These are phyloP conservation scores for Neofelis nebulosa DNA, from an alignment of 2,113 vertebrate genomes.

Conservation along the genomic window DNA sequence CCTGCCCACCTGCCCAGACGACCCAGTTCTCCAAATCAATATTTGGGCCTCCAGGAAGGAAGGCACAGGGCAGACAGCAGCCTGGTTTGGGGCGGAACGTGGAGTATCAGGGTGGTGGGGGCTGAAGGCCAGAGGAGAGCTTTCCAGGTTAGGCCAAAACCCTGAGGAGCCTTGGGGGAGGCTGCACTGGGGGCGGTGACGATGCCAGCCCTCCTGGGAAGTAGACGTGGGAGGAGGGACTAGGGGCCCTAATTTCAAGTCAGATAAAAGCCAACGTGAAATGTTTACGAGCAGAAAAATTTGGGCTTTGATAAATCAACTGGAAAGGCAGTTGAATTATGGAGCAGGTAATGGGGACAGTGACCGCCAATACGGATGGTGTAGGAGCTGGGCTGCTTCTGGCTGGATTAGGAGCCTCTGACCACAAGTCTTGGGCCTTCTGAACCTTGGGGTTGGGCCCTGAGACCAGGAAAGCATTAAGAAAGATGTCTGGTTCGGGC, in stretches of 20 bases:
- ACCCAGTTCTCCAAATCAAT: background rate
- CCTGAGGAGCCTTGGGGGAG: background rate
- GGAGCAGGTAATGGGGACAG: conserved; percentile 72
- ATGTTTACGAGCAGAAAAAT: conserved; percentile 81
- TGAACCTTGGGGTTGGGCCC: background rate
- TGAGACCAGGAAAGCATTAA: background rate
- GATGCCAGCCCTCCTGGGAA: conserved; percentile 28
- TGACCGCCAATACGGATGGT: conserved; percentile 43
- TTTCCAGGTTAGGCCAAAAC: background rate
- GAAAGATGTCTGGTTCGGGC: background rate
- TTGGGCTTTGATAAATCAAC: conserved; percentile 82
- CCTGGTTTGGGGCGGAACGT: background rate
- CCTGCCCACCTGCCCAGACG: background rate
- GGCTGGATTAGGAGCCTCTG: background rate
- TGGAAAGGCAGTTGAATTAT: conserved; percentile 77
- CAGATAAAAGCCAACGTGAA: conserved; percentile 80
- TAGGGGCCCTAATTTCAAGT: conserved; percentile 57
- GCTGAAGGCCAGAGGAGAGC: background rate
- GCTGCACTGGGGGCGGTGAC: background rate
- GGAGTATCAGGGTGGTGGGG: background rate
- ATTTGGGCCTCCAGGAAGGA: background rate
- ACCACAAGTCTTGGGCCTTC: background rate
- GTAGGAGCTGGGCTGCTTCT: background rate
- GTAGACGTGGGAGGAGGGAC: background rate
- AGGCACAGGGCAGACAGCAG: background rate